Evolutionary conservation across 2,113 vertebrate genomes (phyloP).

Genomic region (Myrmophylax atrothorax): DNA sequence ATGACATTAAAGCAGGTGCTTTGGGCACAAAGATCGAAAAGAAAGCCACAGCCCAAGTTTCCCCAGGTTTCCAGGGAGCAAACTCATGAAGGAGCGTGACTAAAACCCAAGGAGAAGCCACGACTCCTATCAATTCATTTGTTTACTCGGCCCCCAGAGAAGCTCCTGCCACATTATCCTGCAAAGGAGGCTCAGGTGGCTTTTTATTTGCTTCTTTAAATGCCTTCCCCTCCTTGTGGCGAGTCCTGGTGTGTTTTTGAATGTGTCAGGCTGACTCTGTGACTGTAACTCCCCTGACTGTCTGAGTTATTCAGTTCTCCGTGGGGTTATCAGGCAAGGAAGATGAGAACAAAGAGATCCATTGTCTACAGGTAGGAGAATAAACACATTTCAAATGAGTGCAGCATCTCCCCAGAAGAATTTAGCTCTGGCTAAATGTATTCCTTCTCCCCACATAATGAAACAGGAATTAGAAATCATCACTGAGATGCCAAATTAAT

Average conservation of each 20-base stretch:
- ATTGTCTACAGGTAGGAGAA: neutral
- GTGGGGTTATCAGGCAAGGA: neutral
- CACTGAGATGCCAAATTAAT: slow-evolving; percentile 65
- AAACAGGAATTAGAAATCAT: slow-evolving; percentile 54
- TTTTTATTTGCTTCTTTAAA: slow-evolving; percentile 51
- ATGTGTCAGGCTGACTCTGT: neutral
- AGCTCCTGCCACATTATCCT: slow-evolving; percentile 28
- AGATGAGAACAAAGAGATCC: slow-evolving; percentile 29
- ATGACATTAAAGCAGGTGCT: neutral
- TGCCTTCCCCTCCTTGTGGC: neutral
- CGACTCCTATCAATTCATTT: slow-evolving; percentile 34
- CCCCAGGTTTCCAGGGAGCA: slow-evolving; percentile 23
- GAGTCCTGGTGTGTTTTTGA: neutral
- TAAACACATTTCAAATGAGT: neutral
- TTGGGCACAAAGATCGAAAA: slow-evolving; percentile 17
- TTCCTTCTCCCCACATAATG: slow-evolving; percentile 25
- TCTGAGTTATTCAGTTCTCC: slow-evolving; percentile 7
- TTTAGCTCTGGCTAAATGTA: slow-evolving; percentile 27
- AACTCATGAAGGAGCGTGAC: neutral
- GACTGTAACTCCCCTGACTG: neutral
- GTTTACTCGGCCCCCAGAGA: slow-evolving; percentile 18
- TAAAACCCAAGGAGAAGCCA: neutral
- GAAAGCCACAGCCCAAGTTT: slow-evolving; percentile 39
- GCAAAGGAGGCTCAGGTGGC: slow-evolving; percentile 46
- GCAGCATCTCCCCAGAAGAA: neutral